Evolutionary conservation across 2,113 vertebrate genomes (phyloP), one percentile per base, ranked within the genome.

Genomic region (Datnioides undecimradiatus): DNA sequence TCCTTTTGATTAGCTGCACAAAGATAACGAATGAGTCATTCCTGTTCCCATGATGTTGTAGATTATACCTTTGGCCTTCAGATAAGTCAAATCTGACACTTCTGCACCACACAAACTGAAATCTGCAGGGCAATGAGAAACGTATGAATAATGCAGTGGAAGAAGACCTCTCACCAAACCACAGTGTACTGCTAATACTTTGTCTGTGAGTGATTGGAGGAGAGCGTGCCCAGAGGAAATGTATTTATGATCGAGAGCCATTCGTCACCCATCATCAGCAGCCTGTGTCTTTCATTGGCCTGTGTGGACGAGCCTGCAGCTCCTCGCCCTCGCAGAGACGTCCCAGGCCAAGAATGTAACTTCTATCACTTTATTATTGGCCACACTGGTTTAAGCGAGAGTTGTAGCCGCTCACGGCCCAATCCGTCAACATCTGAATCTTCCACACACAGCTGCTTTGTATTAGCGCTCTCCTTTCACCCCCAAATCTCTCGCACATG

Each of bases 401-500:
- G 79, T 84, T 87, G 89, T 83, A 83, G 82, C 87, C 66, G 84
- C 81, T 90, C 86, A 90, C 87, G 40, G 82, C 75, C 78, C 77
- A 31, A 88, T 92, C 88, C 54, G 66, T 88, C 85, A 90, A 88
- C 85, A 88, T 91, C 85, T 78, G 90, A 83, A 59, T 90, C 84
- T 79, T 91, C 85, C 78, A 51, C 86, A 66, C 88, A 84, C 94
- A 95, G 92, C 92, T 95, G 94, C 83, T 93, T 90, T 65, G 77
- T 82, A 91, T 95, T 95, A 94, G 80, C 27, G 75, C 83, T 68
- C 80, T 85, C 80, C 72, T 80, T 90, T 91, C 86, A 85, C 91
- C 85, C 86, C 80, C 85, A 94, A 95, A 95, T 93, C 92, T 93
- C 87, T 90, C 91, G 66, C 94, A 94, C 90, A 94, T 94, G 93